These are phyloP conservation scores for Conchocele bisecta DNA, from an alignment of 2,888 invertebrate genomes.

Conservation along the genomic window DNA sequence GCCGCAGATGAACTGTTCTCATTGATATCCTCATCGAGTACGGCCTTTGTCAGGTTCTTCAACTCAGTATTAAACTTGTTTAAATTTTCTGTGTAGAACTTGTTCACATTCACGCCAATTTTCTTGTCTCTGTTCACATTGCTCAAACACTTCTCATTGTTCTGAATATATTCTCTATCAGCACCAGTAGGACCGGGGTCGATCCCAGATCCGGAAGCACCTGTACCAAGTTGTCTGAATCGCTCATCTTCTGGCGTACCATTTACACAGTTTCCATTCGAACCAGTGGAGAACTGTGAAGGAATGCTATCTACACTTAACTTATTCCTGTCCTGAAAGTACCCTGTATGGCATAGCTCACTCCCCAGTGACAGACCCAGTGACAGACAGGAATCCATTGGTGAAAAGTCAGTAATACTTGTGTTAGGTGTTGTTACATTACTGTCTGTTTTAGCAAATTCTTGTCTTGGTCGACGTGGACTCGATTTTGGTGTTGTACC, in stretches of 20 bases:
- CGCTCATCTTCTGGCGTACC: constrained; percentile 62
- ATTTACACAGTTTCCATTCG: constrained; percentile 61
- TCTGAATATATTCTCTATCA: constrained; percentile 63
- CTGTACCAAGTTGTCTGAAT: constrained; percentile 60
- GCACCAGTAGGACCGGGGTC: constrained; percentile 70
- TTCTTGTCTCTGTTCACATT: constrained; percentile 54
- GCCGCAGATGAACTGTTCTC: constrained; percentile 59
- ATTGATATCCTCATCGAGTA: constrained; percentile 42
- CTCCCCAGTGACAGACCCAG: constrained; percentile 51
- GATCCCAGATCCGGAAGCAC: constrained; percentile 66
- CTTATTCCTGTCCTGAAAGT: constrained; percentile 48
- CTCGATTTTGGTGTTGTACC: constrained; percentile 73
- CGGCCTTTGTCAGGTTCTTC: constrained; percentile 53
- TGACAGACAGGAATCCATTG: constrained; percentile 65
- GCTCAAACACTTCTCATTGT: constrained; percentile 71
- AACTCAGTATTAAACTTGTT: constrained; percentile 60
- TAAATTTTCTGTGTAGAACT: constrained; percentile 66
- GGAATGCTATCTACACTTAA: constrained; percentile 66
- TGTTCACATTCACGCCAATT: constrained; percentile 75
- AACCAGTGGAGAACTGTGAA: constrained; percentile 67
- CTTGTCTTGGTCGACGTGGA: constrained; percentile 74
- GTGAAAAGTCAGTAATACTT: constrained; percentile 57
- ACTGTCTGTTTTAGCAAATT: constrained; percentile 71
- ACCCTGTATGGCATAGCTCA: constrained; percentile 43
- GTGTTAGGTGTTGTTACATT: constrained; percentile 65